Evolutionary conservation across 2,797 vertebrate species (phyloP), one percentile per base, ranked within the genome.

Genomic region (Toxotes lorentzi): DNA sequence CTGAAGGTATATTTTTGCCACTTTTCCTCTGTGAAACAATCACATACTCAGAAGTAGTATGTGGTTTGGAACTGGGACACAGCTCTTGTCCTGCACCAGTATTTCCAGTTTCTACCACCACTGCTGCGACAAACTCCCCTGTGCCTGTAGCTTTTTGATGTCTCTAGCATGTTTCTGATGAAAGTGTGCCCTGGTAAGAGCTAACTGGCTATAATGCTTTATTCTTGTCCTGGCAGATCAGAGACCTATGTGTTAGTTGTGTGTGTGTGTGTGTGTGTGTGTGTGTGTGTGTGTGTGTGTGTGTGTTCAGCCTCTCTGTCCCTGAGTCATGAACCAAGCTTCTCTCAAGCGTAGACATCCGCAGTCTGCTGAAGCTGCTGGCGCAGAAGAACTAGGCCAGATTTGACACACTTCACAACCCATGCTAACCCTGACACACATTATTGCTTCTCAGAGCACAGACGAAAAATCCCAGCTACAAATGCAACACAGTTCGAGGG

Each of bases 351-450:
- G 60, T 82, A 87, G 88, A 84, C 65, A 64, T 85, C 70, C 61
- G 24, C 85, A 89, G 91, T 91, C 88, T 92, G 91, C 85, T 56
- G 73, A 70, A 88, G 88, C 92, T 93, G 92, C 92, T 91, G 93
- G 89, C 81, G 76, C 92, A 91, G 89, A 92, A 94, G 91, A 96
- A 95, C 87, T 94, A 93, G 94, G 94, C 76, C 94, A 94, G 89
- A 94, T 95, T 94, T 94, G 88, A 92, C 92, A 94, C 94, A 95
- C 93, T 95, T 91, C 91, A 95, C 76, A 91, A 88, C 79, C 86
- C 89, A 81, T 62, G 87, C 83, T 89, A 84, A 82, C 88, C 71
- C 88, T 79, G 85, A 86, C 89, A 90, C 88, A 88, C 88, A 80
- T 89, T 77, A 84, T 65, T 76, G 62, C 81, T 82, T 76, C 79